Base-by-base conservation (phyloP, 2,888 invertebrate genomes). In the Dryobota labecula region DNA sequence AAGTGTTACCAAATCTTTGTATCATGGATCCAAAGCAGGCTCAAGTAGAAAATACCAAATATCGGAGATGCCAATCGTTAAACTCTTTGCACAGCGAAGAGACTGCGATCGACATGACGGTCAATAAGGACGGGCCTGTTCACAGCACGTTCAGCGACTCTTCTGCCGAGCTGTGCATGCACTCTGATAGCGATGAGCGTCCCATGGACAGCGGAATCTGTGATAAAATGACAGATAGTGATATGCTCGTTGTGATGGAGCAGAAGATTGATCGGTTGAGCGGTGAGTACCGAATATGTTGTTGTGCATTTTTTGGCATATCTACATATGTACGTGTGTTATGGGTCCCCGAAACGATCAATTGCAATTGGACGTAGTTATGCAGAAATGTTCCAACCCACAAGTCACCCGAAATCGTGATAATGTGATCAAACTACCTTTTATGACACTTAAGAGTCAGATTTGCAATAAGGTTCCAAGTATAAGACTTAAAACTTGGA, bases 241-340 rank as follows among this genome's bases (percentile, higher is more conserved):
- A 90, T n/a, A 72, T 83, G 47, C 67, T 93, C 2, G 68, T 76
- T 0, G 83, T 85, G 11, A 81, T 94, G 80, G 94, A 94, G 62
- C 84, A 86, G 70, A 94, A 94, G 82, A 91, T 94, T 43, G 93
- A 94, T 76, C 87, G 86, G 9, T 75, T 94, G 36, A 91, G 81
- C 53, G 92, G 94, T 94, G 57, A 88, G 91, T 84, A 49, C 36
- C 1, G n/a, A 5, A 60, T 43, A 27, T 9, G 2, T 20, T 15
- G n/a, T 2, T 33, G 27, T n/a, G 15, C 20, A 30, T n/a, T 54
- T 15, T n/a, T 61, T 61, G 15, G 27, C n/a, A n/a, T n/a, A n/a
- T n/a, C n/a, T n/a, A n/a, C n/a, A n/a, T n/a, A n/a, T n/a, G n/a
- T n/a, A n/a, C n/a, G n/a, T n/a, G n/a, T n/a, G n/a, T n/a, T n/a